Percentiles rank a stretch among this genome's conserved stretches.
Conservation (phyloP, 2,113 vertebrate species). For the Mus spicilegus region DNA sequence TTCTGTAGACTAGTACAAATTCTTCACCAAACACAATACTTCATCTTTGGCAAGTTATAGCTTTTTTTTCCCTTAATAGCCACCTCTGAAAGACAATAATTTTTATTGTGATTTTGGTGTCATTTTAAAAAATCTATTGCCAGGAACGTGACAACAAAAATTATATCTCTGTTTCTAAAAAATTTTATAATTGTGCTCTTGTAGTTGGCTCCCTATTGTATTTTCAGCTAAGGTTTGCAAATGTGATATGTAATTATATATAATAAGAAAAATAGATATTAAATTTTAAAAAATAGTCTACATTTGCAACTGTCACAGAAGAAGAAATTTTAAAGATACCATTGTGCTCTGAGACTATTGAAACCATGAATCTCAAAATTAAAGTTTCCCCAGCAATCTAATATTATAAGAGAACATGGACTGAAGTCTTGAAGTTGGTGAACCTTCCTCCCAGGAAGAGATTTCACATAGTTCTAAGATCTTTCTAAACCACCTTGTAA, state of each 20-base stretch:
- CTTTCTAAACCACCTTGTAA: neutral
- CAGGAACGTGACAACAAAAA: neutral
- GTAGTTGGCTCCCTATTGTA: neutral
- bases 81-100: neutral
- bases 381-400: neutral
- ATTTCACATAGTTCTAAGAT: no score
- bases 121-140: neutral
- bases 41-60: neutral
- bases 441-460: neutral
- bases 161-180: neutral
- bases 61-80: neutral
- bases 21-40: neutral
- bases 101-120: neutral
- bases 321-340: neutral
- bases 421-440: neutral
- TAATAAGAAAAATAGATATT: neutral
- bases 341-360: neutral
- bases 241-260: neutral
- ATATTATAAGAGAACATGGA: neutral
- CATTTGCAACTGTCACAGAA: neutral
- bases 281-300: neutral
- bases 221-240: neutral
- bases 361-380: neutral
- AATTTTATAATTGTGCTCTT: neutral
- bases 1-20: neutral